These are phyloP conservation scores for Scomberomorus guttatus DNA, from an alignment of 2,797 vertebrate species.

Conservation along the genomic window DNA sequence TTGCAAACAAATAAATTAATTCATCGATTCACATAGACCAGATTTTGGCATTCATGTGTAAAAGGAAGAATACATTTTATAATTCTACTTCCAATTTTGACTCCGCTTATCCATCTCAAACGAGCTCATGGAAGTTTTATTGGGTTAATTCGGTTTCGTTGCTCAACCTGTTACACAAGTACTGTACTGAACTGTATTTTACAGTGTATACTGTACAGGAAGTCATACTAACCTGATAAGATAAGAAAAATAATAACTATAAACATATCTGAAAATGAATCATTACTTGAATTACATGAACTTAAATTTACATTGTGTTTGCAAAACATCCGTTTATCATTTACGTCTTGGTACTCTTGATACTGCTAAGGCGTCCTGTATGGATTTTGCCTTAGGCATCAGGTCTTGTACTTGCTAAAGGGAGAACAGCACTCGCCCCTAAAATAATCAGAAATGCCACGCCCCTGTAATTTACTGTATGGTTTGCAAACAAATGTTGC, in stretches of 20 bases:
- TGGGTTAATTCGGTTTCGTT: neutral
- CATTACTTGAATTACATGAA: no score
- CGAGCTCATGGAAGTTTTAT: neutral
- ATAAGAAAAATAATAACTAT: neutral
- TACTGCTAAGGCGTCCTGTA: neutral
- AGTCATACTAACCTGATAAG: neutral
- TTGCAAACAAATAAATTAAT: no score
- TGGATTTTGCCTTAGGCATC: neutral
- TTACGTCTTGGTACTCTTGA: neutral
- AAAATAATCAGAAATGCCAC: neutral
- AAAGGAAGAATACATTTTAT: neutral
- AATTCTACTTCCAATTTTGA: slow-evolving; percentile 5
- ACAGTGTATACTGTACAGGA: no score
- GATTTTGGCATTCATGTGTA: no score
- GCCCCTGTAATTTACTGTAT: neutral
- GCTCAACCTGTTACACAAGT: neutral
- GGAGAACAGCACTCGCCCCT: neutral
- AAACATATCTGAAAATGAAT: neutral
- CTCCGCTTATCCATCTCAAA: neutral
- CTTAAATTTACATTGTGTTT: neutral
- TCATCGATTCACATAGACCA: no score
- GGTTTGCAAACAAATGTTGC: slow-evolving; percentile 3
- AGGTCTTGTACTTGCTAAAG: neutral
- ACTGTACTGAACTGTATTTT: neutral
- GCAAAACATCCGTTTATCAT: no score